phyloP scores from a whole-genome alignment of 2,113 vertebrate species.

The Procapra przewalskii region DNA sequence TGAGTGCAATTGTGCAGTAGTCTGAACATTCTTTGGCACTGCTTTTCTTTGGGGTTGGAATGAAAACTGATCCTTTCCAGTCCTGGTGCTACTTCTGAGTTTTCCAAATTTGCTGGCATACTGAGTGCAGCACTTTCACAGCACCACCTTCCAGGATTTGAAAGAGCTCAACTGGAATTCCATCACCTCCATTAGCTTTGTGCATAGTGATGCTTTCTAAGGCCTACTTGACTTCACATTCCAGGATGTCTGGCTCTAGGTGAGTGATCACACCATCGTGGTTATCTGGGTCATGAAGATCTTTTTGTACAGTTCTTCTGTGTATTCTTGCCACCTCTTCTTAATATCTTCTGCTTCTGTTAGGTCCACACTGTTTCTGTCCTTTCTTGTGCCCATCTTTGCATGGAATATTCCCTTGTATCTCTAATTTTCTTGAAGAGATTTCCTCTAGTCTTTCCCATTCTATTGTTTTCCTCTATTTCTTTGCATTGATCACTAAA shows the following conservation, averaged over 20 bases:
- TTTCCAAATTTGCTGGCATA: not conserved
- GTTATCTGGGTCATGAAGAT: not conserved
- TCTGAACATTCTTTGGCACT: not conserved
- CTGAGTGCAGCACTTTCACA: not conserved
- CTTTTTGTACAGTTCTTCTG: not conserved
- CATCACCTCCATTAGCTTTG: not conserved
- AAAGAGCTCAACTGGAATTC: not conserved
- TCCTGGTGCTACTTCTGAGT: not conserved
- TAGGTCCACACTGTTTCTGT: not conserved
- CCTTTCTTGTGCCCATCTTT: not conserved
- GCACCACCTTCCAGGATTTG: not conserved
- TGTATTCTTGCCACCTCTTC: not conserved
- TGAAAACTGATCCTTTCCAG: not conserved
- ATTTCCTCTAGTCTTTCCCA: not conserved
- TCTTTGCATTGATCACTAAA: not conserved
- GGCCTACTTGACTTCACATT: not conserved
- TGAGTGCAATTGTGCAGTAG: not conserved
- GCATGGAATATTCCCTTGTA: not conserved
- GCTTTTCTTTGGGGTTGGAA: not conserved
- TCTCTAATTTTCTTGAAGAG: not conserved
- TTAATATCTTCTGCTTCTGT: not conserved
- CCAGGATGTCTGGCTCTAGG: not conserved
- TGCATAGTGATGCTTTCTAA: not conserved
- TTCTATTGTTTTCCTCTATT: not conserved
- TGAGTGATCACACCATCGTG: not conserved